phyloP scores from a whole-genome alignment of 2,797 vertebrate genomes.

The Sebastes taczanowskii region DNA sequence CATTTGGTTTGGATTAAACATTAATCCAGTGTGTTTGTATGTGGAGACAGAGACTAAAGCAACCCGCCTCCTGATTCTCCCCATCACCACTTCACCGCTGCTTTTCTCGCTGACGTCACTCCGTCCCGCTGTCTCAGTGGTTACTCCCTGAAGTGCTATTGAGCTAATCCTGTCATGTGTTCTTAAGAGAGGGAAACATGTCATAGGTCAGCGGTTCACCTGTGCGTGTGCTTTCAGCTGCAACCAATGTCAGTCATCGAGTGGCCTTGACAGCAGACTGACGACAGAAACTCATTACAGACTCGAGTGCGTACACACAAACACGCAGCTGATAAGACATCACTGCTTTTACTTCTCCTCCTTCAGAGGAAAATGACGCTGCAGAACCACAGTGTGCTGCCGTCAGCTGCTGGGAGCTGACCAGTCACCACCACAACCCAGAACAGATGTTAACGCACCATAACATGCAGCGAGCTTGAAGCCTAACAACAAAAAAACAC shows the following conservation, averaged over 20 bases:
- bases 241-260: background rate
- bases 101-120: background rate
- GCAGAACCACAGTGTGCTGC: background rate
- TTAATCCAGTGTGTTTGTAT: background rate
- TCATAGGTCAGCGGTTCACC: background rate
- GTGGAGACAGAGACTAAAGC: background rate
- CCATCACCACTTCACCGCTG: background rate
- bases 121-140: background rate
- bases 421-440: background rate
- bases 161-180: slow-evolving; percentile 19
- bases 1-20: background rate
- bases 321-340: background rate
- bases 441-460: background rate
- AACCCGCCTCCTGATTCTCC: background rate
- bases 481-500: background rate
- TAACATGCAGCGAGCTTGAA: background rate
- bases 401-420: background rate
- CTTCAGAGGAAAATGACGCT: background rate
- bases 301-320: background rate
- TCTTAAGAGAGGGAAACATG: background rate
- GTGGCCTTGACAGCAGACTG: slow-evolving; percentile 21
- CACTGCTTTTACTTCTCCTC: background rate
- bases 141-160: slow-evolving; percentile 5
- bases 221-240: background rate
- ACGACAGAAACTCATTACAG: slow-evolving; percentile 43